A percentile compares a stretch with the other conserved stretches of the same genome.
These are phyloP conservation scores for Sciaenops ocellatus DNA, from an alignment of 2,797 vertebrate species.

Conservation along the genomic window DNA sequence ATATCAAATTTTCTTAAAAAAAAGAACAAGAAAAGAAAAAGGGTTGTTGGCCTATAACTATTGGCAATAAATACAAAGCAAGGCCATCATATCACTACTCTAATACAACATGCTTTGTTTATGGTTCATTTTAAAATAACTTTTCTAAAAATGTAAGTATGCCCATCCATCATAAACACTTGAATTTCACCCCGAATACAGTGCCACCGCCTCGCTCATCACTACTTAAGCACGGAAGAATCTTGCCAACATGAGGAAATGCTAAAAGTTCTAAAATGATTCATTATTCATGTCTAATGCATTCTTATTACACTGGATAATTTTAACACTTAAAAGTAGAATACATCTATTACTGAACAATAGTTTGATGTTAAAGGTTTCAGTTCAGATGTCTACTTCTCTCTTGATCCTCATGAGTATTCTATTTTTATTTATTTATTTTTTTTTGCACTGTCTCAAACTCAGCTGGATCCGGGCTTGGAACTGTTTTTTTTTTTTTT, in stretches of 20 bases:
- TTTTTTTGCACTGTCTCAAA: not conserved
- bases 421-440: too few relatives aligned
- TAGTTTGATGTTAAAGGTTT: not conserved
- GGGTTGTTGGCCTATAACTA: not conserved
- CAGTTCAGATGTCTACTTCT: not conserved
- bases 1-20: constrained; percentile 9
- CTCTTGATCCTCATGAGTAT: not conserved
- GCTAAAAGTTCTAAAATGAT: not conserved
- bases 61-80: not conserved
- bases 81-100: not conserved
- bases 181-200: too few relatives aligned
- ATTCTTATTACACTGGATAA: not conserved
- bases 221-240: too few relatives aligned
- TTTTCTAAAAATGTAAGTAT: not conserved
- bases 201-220: not conserved
- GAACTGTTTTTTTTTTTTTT: not conserved
- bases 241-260: not conserved
- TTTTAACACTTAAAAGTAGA: not conserved
- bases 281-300: not conserved
- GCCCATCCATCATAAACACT: not conserved
- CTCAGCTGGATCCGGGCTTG: not conserved
- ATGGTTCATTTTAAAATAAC: not conserved
- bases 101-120: not conserved
- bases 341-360: too few relatives aligned
- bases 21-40: not conserved